Evolutionary conservation across 1,140 invertebrate species (phyloP), one percentile per base, ranked within the genome.

Genomic region (Vollenhovia emeryi): DNA sequence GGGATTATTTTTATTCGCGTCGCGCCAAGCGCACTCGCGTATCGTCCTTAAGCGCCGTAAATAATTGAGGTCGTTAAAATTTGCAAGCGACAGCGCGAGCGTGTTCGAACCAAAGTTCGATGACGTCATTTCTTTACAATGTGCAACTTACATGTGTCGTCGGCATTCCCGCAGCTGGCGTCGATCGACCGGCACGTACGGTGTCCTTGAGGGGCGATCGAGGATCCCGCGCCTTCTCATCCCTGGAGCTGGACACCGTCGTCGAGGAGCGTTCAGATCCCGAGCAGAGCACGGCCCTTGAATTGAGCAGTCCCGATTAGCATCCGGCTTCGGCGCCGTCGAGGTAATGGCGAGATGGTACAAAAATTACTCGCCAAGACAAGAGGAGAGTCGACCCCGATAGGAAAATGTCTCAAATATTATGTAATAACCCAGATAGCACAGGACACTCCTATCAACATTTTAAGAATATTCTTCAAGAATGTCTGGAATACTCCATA

Each of bases 171-270:
- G 1, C 74, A 95, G 94, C 92, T 88, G 94, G 94, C 90, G 94
- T 95, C 85, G 96, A 96, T 89, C 95, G 95, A 91, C 95, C 95
- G 82, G 93, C 95, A 71, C 95, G 97, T 90, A 95, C 97, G 36
- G 96, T 97, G 80, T 97, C 96, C 85, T 93, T 97, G 86, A 94
- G 96, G 87, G 96, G 95, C 89, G 97, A 93, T 95, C 96, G 93
- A 90, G 96, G 95, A 92, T 97, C 94, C 84, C 95, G 96, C 87
- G 96, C 96, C 21, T 97, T 97, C 84, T 97, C 97, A 13, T 96
- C 97, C 0, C 92, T 97, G 45, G 97, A 98, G 92, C 94, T 98
- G 89, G 97, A 97, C 91, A 98, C 97, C 0, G 97, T 98, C 13
- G 95, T 98, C 18, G 97, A 98, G 92, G 97, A 98, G 91, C 96